These are phyloP conservation scores for Hirundichthys speculiger DNA, from an alignment of 2,113 vertebrate species.

Conservation along the genomic window DNA sequence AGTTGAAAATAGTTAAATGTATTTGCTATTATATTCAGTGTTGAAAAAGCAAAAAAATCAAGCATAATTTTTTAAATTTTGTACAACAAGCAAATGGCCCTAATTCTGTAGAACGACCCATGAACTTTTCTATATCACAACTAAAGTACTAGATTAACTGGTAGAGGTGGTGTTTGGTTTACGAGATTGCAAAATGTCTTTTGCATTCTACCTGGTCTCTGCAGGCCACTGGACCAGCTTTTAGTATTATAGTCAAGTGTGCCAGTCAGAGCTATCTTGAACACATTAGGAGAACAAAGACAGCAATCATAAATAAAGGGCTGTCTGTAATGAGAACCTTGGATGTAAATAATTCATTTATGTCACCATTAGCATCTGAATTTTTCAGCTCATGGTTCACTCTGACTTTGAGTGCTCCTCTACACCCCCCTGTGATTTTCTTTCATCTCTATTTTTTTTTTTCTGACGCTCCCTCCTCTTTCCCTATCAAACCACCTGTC, in stretches of 20 bases:
- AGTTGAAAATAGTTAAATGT: no score
- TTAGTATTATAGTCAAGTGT: conserved; percentile 16
- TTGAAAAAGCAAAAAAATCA: no score
- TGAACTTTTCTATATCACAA: no score
- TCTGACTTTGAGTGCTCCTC: conserved; percentile 38
- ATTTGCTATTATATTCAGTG: no score
- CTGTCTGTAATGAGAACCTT: conserved; percentile 50
- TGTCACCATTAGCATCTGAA: conserved; percentile 52
- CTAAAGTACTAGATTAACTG: background rate
- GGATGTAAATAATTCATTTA: conserved; percentile 62
- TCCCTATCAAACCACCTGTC: conserved; percentile 59
- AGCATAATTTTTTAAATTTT: no score
- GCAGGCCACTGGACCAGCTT: background rate
- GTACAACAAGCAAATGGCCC: no score
- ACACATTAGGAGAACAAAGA: conserved; percentile 42
- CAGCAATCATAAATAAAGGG: conserved; percentile 31
- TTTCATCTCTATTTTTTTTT: conserved; percentile 16
- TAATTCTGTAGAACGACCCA: no score
- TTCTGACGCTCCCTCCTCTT: background rate
- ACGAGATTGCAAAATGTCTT: background rate
- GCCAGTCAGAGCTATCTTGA: conserved; percentile 18
- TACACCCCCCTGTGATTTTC: conserved; percentile 42
- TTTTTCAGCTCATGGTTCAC: conserved; percentile 46
- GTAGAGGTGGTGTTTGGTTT: background rate
- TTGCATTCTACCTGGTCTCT: background rate